A percentile compares a stretch with the other conserved stretches of the same genome.
Conservation (phyloP, 2,888 invertebrate species). For the Deilephila elpenor region DNA sequence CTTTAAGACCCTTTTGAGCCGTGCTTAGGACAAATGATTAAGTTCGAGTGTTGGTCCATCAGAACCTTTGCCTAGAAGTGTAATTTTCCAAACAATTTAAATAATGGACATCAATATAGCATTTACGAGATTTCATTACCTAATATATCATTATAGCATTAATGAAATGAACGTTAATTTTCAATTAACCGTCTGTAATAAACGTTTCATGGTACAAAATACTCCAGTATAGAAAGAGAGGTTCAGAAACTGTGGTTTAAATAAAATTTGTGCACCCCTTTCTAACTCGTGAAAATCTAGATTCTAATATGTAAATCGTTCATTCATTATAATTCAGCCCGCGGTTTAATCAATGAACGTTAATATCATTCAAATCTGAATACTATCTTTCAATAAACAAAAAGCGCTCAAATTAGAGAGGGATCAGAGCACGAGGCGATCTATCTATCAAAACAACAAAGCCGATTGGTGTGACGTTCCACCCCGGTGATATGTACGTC, state of each 20-base stretch:
- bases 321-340: neutral
- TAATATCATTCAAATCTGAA: slow-evolving; percentile 37
- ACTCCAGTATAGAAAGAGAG: neutral
- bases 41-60: neutral
- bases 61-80: neutral
- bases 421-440: slow-evolving; percentile 80
- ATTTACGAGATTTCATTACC: slow-evolving; percentile 2
- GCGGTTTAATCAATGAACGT: slow-evolving; percentile 43
- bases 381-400: slow-evolving; percentile 50
- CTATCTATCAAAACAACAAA: slow-evolving; percentile 84
- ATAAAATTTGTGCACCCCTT: neutral
- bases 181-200: neutral
- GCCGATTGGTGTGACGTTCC: slow-evolving; percentile 85
- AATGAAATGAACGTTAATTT: neutral
- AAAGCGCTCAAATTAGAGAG: slow-evolving; percentile 68
- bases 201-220: neutral
- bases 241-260: neutral
- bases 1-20: neutral
- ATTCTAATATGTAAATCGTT: neutral
- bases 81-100: neutral
- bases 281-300: slow-evolving; percentile 7
- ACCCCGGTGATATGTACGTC: slow-evolving; percentile 84
- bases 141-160: neutral
- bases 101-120: neutral
- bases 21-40: neutral